These are phyloP conservation scores for Ctenochaetus hawaiiensis DNA, from an alignment of 2,797 vertebrate genomes.

Conservation along the genomic window DNA sequence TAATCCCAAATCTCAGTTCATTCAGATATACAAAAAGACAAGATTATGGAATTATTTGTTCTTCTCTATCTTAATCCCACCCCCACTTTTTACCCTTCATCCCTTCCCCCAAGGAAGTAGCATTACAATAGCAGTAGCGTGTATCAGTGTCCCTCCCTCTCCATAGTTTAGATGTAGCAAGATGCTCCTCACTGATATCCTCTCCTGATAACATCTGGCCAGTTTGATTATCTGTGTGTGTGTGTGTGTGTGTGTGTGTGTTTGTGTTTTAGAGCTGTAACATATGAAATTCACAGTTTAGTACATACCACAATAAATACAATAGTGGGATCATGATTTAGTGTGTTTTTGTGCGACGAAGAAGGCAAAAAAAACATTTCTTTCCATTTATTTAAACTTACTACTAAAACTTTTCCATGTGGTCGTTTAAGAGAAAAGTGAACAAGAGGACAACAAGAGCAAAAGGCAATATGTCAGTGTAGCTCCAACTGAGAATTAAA, in stretches of 20 bases:
- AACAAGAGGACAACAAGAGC: not conserved
- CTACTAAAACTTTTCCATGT: not conserved
- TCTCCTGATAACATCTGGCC: conserved; percentile 61
- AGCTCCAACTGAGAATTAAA: too few species aligned
- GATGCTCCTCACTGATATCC: conserved; percentile 64
- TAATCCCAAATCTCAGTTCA: not conserved
- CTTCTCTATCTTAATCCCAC: conserved; percentile 19
- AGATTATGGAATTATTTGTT: conserved; percentile 31
- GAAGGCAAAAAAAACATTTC: not conserved
- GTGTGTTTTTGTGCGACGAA: too few species aligned
- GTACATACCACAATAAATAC: not conserved
- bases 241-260: conserved; percentile 7
- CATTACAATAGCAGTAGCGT: conserved; percentile 67
- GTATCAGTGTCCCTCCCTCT: conserved; percentile 3
- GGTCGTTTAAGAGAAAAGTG: not conserved
- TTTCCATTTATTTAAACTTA: not conserved
- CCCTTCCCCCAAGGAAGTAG: conserved; percentile 35
- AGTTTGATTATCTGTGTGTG: conserved; percentile 20
- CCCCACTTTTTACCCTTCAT: conserved; percentile 21
- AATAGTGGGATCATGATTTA: too few species aligned
- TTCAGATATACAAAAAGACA: not conserved
- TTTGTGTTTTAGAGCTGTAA: not conserved
- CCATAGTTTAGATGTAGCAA: conserved; percentile 51
- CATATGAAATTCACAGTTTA: not conserved
- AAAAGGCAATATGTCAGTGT: not conserved